A percentile compares a stretch with the other conserved stretches of the same genome.
These are phyloP conservation scores for Noturus placidus DNA, from an alignment of 2,113 vertebrate genomes.

Conservation along the genomic window DNA sequence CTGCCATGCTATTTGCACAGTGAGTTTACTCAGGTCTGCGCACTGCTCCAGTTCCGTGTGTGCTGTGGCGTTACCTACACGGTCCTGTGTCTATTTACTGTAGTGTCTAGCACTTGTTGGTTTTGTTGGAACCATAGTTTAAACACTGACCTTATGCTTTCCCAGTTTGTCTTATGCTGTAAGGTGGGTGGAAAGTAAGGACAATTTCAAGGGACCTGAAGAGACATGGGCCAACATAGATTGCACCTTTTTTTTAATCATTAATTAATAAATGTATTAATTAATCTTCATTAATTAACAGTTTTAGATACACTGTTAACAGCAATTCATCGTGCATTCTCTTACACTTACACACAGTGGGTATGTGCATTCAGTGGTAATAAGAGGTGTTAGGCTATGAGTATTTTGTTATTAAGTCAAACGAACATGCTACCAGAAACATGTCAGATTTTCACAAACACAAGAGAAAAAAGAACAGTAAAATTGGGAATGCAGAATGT, in stretches of 20 bases:
- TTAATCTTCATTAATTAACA: background rate
- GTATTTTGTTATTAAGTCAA: background rate
- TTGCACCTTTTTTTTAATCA: background rate
- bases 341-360: background rate
- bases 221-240: background rate
- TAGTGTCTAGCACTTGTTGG: background rate
- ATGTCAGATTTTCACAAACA: background rate
- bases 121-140: background rate
- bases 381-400: background rate
- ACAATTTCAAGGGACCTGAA: background rate
- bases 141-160: background rate
- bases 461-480: background rate
- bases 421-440: background rate
- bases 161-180: background rate
- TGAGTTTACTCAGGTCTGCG: background rate
- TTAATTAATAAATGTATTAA: background rate
- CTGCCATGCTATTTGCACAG: constrained; percentile 12
- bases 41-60: background rate
- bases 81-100: background rate
- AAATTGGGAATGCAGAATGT: background rate
- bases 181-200: background rate
- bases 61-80: background rate
- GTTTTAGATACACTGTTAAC: background rate
- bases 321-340: background rate
- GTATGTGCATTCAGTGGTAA: background rate